A percentile compares a stretch with the other conserved stretches of the same genome.
These are phyloP conservation scores for Apamea crenata DNA, from an alignment of 2,888 invertebrate genomes.

Conservation along the genomic window DNA sequence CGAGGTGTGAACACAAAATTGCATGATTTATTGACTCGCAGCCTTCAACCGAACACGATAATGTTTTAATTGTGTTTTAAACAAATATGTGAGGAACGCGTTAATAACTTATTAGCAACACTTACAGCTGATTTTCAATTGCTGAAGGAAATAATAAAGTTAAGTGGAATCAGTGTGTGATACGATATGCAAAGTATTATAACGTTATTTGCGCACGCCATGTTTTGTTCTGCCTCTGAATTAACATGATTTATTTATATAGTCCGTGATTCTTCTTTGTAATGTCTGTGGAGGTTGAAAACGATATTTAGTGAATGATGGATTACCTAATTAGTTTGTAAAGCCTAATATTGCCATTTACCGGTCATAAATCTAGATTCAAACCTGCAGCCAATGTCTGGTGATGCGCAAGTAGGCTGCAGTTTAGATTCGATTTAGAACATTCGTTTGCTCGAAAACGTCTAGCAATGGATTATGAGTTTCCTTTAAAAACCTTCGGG, in stretches of 20 bases:
- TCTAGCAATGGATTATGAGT: background rate
- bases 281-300: background rate
- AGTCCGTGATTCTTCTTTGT: background rate
- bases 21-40: slow-evolving; percentile 24
- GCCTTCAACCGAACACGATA: slow-evolving; percentile 38
- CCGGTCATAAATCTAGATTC: background rate
- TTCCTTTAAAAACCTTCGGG: background rate
- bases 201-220: slow-evolving; percentile 25
- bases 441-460: background rate
- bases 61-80: slow-evolving; percentile 39
- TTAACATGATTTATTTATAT: slow-evolving; percentile 10
- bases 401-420: background rate
- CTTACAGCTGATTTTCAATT: slow-evolving; percentile 11
- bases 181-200: slow-evolving; percentile 28
- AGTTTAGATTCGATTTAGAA: background rate
- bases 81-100: slow-evolving; percentile 5
- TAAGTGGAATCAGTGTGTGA: slow-evolving; percentile 17
- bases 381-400: background rate
- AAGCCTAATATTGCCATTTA: background rate
- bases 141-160: slow-evolving; percentile 45
- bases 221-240: slow-evolving; percentile 1
- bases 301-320: background rate
- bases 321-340: background rate
- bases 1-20: slow-evolving; percentile 32
- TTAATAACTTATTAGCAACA: slow-evolving; percentile 3